These are phyloP conservation scores for Epicampocera succincta DNA, from an alignment of 2,888 invertebrate genomes.

Conservation along the genomic window DNA sequence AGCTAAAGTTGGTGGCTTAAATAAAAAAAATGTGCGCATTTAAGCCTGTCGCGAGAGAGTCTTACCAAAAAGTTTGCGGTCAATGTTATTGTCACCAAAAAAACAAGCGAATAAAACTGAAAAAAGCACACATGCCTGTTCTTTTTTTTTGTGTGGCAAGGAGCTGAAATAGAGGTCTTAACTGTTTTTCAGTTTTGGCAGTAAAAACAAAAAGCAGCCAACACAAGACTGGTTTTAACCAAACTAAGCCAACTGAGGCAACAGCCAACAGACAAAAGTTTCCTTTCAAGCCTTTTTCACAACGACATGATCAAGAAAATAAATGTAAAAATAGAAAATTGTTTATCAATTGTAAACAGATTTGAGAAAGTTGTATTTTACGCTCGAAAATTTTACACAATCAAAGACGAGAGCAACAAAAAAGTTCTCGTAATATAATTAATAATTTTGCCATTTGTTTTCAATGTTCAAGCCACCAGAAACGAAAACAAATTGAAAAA, in stretches of 20 bases:
- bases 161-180: conserved; percentile 58
- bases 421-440: conserved; percentile 61
- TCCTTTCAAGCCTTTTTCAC: conserved; percentile 48
- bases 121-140: conserved; percentile 57
- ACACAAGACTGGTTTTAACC: conserved; percentile 59
- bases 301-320: conserved; percentile 13
- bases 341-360: conserved; percentile 34
- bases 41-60: conserved; percentile 63
- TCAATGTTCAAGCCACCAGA: background rate
- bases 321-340: conserved; percentile 60
- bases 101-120: background rate
- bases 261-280: conserved; percentile 43
- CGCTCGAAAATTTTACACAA: conserved; percentile 36
- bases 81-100: conserved; percentile 70
- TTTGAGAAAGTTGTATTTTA: conserved; percentile 36
- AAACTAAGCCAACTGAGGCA: conserved; percentile 45
- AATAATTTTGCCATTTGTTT: conserved; percentile 60
- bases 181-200: conserved; percentile 58
- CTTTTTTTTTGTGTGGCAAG: conserved; percentile 39
- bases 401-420: background rate
- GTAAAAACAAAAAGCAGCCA: conserved; percentile 4
- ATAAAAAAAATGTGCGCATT: conserved; percentile 10
- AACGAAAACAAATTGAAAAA: background rate
- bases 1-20: conserved; percentile 35
- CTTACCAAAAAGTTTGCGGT: conserved; percentile 67